A percentile compares a stretch with the other conserved stretches of the same genome.
phyloP scores from a whole-genome alignment of 2,113 vertebrate species.

The Accipiter virgatus region DNA sequence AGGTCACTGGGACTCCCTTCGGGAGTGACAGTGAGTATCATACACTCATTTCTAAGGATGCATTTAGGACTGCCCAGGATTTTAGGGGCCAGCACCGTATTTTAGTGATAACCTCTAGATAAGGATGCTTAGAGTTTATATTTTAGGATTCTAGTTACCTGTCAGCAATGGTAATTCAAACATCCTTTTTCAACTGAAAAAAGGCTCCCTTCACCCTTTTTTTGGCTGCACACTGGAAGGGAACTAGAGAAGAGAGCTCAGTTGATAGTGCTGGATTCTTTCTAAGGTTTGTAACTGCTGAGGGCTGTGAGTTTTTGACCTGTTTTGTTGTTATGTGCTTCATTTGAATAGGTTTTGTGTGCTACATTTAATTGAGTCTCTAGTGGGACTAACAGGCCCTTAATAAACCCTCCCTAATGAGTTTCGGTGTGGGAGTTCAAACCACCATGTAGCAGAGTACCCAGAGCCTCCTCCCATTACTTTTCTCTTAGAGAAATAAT shows the following conservation, averaged over 20 bases:
- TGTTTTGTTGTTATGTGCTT: not conserved
- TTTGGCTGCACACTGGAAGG: not conserved
- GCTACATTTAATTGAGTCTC: slow-evolving; percentile 25
- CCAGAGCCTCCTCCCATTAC: not conserved
- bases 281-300: not conserved
- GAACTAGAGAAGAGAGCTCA: not conserved
- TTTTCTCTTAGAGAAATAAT: slow-evolving; percentile 14
- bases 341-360: not conserved
- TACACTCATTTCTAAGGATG: not conserved
- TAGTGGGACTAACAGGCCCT: not conserved
- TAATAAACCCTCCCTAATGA: slow-evolving; percentile 49
- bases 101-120: not conserved
- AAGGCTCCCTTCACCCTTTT: rapidly evolving
- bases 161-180: not conserved
- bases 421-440: not conserved
- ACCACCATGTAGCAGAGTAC: not conserved
- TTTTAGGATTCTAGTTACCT: not conserved
- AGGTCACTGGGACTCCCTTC: not conserved
- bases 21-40: not conserved
- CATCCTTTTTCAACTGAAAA: not conserved
- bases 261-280: not conserved
- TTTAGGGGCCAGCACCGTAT: not conserved
- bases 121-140: not conserved
- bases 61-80: not conserved
- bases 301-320: not conserved